Base-by-base conservation (phyloP, 2,888 invertebrate genomes). In the Apeira syringaria region DNA sequence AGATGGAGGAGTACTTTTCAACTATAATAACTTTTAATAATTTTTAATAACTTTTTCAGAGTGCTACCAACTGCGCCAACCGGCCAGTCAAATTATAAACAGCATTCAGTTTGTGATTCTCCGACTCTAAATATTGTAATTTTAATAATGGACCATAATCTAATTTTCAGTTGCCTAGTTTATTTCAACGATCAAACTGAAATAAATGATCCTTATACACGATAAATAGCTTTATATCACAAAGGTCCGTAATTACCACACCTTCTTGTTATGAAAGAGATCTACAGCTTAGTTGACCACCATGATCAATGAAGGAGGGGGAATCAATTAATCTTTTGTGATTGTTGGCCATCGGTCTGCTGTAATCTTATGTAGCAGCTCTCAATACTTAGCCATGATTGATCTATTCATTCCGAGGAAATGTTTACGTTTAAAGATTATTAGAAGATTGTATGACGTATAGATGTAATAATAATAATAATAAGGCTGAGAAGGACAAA, bases 291-390 rank as follows among this genome's bases (percentile, higher is more conserved):
- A 28, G 29, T 22, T 24, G 33, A 7, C 33, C 25, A 35, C 37
- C 31, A 46, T 36, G 46, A 47, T 47, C 33, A 47, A 47, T 41
- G 36, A 25, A 20, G 9, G 22, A 12, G 18, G 18, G 28, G 17
- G 28, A 41, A 47, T 47, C 41, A 27, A 47, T 47, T 47, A 47
- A 41, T 41, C 41, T 24, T 33, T 22, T 17, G 32, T 33, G 40
- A 33, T 40, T 40, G 36, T 37, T 34, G 33, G 33, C 40, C 26
- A 38, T 28, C 24, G 25, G 22, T 47, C 33, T 8, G 13, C 24
- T 25, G 13, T 28, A 30, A 27, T 39, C 22, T 22, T 39, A 25
- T 15, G 20, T 25, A 25, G 8, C 10, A 10, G 32, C 8, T n/a
- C n/a, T 7, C 9, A 9, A 5, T 32, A 9, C 9, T 26, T 26